Conservation (phyloP, 2,888 invertebrate species). For the Morpho deidamia region DNA sequence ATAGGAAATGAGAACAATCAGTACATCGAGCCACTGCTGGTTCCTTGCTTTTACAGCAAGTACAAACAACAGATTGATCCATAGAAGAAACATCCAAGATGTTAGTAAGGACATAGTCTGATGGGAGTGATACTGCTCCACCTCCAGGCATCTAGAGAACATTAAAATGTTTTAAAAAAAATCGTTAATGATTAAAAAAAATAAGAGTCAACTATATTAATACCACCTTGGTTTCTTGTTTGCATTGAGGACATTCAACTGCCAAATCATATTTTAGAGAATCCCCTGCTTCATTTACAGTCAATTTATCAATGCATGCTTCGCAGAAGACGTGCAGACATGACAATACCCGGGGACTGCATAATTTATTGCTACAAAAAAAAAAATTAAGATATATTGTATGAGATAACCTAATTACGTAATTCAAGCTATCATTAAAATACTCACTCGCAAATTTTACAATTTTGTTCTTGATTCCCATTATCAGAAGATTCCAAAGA, state of each 20-base stretch:
- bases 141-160: constrained; percentile 81
- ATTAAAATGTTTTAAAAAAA: constrained; percentile 3
- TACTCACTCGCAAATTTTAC: constrained; percentile 82
- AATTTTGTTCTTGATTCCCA: constrained; percentile 79
- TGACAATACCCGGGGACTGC: constrained; percentile 91
- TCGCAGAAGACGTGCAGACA: constrained; percentile 98
- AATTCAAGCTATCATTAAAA: neutral
- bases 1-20: constrained; percentile 96
- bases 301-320: constrained; percentile 90
- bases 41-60: constrained; percentile 97
- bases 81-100: constrained; percentile 89
- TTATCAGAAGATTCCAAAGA: constrained; percentile 69
- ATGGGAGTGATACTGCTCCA: constrained; percentile 87
- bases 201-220: constrained; percentile 12
- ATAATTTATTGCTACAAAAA: constrained; percentile 82
- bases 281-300: constrained; percentile 85
- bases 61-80: constrained; percentile 87
- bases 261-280: constrained; percentile 80
- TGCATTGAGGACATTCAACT: constrained; percentile 88
- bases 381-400: neutral
- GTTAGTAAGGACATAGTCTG: constrained; percentile 92
- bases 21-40: constrained; percentile 95
- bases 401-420: neutral
- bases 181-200: neutral
- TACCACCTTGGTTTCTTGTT: constrained; percentile 88